A percentile compares a stretch with the other conserved stretches of the same genome.
phyloP scores from a whole-genome alignment of 1,140 invertebrate species.

The Drosophila nikananu region DNA sequence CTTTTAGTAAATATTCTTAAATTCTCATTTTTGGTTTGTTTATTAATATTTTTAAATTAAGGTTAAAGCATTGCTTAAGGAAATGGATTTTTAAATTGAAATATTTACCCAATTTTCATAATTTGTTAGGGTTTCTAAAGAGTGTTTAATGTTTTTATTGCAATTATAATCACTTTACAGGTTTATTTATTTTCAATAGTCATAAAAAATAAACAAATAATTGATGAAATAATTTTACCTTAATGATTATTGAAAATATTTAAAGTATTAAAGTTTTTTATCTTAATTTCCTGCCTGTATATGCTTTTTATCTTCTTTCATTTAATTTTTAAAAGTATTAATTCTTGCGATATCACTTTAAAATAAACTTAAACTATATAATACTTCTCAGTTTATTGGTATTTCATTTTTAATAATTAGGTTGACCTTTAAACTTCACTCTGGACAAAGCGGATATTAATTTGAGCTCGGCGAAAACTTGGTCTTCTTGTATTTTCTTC shows the following conservation, averaged over 20 bases:
- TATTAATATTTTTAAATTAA: neutral
- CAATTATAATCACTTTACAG: too few species aligned
- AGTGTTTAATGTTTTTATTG: neutral
- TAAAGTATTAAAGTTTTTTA: neutral
- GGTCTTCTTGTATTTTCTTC: neutral
- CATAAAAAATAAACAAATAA: neutral
- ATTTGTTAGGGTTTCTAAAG: neutral
- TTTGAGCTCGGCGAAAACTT: slow-evolving; percentile 1
- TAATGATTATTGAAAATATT: neutral
- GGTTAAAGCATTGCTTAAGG: neutral
- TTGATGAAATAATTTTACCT: too few species aligned
- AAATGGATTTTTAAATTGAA: neutral
- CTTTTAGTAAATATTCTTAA: neutral
- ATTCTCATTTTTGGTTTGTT: neutral
- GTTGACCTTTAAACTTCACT: slow-evolving; percentile 1
- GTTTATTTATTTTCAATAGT: neutral
- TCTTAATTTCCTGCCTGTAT: neutral
- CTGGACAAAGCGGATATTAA: neutral
- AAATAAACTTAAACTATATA: neutral
- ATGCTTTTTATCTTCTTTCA: neutral
- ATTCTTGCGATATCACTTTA: neutral
- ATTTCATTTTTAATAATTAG: neutral
- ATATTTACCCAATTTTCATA: neutral
- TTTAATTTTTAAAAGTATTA: neutral
- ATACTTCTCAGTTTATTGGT: neutral